phyloP scores from a whole-genome alignment of 1,140 invertebrate genomes.

The Drosophila elegans region DNA sequence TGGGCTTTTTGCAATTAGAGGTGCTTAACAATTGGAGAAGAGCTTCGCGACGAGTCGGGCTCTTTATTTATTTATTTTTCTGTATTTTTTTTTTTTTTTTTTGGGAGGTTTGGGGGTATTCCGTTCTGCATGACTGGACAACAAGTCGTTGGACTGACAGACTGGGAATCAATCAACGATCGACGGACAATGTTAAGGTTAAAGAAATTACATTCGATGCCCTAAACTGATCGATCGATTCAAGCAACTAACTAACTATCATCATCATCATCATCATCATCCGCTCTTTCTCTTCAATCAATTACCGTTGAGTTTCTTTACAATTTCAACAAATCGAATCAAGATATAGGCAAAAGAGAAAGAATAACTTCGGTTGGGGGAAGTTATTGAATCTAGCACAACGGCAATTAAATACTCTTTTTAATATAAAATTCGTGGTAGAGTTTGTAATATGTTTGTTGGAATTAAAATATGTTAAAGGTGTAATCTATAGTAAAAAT shows the following conservation, averaged over 20 bases:
- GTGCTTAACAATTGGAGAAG: conserved; percentile 38
- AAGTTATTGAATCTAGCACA: background rate
- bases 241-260: conserved; percentile 28
- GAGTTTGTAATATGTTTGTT: no score
- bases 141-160: conserved; percentile 44
- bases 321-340: conserved; percentile 35
- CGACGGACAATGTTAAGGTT: conserved; percentile 45
- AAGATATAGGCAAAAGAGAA: conserved; percentile 39
- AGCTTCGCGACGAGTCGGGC: conserved; percentile 16
- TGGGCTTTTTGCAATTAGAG: conserved; percentile 46
- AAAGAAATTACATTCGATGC: conserved; percentile 55
- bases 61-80: conserved; percentile 44
- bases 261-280: conserved; percentile 13
- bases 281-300: conserved; percentile 40
- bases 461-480: no score
- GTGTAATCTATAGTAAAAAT: no score
- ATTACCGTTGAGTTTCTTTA: conserved; percentile 49
- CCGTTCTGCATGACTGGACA: conserved; percentile 56
- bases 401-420: background rate
- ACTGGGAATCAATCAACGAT: conserved; percentile 48
- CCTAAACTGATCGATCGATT: conserved; percentile 50
- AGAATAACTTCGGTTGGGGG: conserved; percentile 3
- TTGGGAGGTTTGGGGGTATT: conserved; percentile 15
- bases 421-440: no score
- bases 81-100: conserved; percentile 9